Base-by-base conservation (phyloP, 2,888 invertebrate genomes). In the Sinopyrophorus schimmeli region DNA sequence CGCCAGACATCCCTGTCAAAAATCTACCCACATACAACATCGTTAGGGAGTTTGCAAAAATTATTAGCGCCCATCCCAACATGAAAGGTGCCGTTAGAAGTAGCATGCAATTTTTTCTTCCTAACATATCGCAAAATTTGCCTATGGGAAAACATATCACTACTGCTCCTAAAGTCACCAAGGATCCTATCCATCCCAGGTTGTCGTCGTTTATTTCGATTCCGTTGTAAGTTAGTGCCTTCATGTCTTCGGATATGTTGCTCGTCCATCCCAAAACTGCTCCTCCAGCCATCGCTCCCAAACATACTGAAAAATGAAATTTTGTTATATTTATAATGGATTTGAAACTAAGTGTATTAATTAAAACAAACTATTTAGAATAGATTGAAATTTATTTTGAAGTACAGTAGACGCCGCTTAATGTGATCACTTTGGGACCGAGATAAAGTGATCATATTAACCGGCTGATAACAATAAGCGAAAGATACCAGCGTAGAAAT, bases 231-330 rank as follows among this genome's bases (percentile, higher is more conserved):
- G 17, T 3, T 2, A 10, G 9, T 5, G 11, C 16, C 10, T 24
- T 24, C 17, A 38, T 12, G 7, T 38, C 38, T 24, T 21, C 24
- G 10, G 38, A 23, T 6, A 86, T 86, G 4, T 88, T 86, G 0
- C 87, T 82, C 1, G 89, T 84, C 90, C 90, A 91, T 23, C 84
- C 89, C 4, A 89, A 74, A 37, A 87, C 79, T 11, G 86, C 80
- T 60, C 91, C 91, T 34, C 85, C 81, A 1, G 88, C 87, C 5
- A 24, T n/a, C 6, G 38, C 2, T 2, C 24, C 38, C 38, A 38
- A 12, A 38, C 14, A 38, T 24, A 38, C 38, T 38, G 9, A n/a
- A n/a, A n/a, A n/a, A n/a, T n/a, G n/a, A n/a, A n/a, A n/a, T n/a
- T n/a, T n/a, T n/a, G n/a, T n/a, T n/a, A n/a, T n/a, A n/a, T n/a